Conservation (phyloP, 2,888 invertebrate species). For the Myathropa florea region DNA sequence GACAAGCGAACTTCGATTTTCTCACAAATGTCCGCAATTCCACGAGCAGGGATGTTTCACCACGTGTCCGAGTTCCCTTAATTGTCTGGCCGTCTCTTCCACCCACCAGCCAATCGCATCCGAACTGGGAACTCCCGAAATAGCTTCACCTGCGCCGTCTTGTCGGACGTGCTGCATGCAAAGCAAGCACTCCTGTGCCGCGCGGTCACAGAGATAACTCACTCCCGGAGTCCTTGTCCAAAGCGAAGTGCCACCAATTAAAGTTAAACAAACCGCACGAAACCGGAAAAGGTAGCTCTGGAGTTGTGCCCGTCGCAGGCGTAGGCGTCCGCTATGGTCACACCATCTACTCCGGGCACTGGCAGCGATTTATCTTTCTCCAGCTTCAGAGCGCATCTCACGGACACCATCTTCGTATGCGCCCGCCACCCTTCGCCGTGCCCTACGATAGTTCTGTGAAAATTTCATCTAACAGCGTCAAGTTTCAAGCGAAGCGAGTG, state of each 20-base stretch:
- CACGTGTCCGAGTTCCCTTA: neutral
- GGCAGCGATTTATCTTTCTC: conserved; percentile 59
- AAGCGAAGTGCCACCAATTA: conserved; percentile 56
- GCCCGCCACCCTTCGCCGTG: conserved; percentile 6
- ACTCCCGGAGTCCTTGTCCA: conserved; percentile 45
- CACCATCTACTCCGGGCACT: conserved; percentile 59
- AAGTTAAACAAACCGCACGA: conserved; percentile 64
- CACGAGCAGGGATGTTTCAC: neutral
- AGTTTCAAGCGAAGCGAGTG: conserved; percentile 39
- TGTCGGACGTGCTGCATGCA: conserved; percentile 4
- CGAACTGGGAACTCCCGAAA: neutral
- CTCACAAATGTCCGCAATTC: neutral
- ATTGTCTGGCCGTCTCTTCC: neutral
- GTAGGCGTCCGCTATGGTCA: conserved; percentile 66
- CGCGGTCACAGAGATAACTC: conserved; percentile 17
- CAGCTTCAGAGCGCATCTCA: conserved; percentile 56
- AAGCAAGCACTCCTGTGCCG: conserved; percentile 1
- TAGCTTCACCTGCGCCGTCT: neutral
- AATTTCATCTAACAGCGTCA: conserved; percentile 62
- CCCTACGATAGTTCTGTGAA: conserved; percentile 56
- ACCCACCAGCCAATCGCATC: neutral
- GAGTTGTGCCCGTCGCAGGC: conserved; percentile 9
- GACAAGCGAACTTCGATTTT: neutral
- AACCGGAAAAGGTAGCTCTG: conserved; percentile 65
- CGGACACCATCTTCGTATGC: neutral